A percentile compares a stretch with the other conserved stretches of the same genome.
Evolutionary conservation across 2,888 invertebrate species (phyloP).

Genomic region (Chydorus sphaericus): DNA sequence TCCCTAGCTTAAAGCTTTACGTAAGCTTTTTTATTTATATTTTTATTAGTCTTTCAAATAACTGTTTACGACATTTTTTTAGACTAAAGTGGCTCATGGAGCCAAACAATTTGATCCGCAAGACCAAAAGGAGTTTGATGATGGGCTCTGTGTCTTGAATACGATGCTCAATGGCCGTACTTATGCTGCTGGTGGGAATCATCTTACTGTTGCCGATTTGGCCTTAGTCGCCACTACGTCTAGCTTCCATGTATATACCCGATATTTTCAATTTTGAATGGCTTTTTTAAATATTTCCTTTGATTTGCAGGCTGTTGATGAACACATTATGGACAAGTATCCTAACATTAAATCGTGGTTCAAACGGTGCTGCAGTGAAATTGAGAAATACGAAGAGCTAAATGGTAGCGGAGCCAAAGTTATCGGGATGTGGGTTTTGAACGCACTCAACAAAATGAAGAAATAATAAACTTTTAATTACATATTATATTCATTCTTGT

Average conservation of each 20-base stretch:
- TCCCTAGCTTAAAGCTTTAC: constrained; percentile 50
- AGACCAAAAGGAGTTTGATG: constrained; percentile 50
- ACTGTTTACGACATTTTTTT: background rate
- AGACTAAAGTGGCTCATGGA: constrained; percentile 29
- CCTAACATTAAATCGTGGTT: constrained; percentile 38
- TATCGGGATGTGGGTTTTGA: constrained; percentile 21
- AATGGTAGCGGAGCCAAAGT: constrained; percentile 20
- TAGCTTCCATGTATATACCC: constrained; percentile 20
- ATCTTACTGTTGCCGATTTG: constrained; percentile 63
- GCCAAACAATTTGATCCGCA: constrained; percentile 39
- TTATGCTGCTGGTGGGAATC: constrained; percentile 58
- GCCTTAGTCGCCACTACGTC: constrained; percentile 41
- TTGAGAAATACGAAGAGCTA: constrained; percentile 48
- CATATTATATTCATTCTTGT: background rate
- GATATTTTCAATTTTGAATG: background rate
- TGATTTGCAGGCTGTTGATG: constrained; percentile 16
- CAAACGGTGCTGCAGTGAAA: constrained; percentile 43
- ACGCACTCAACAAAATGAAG: constrained; percentile 6
- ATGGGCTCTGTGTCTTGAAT: constrained; percentile 51
- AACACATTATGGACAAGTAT: constrained; percentile 3
- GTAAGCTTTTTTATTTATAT: too few species aligned
- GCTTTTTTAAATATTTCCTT: background rate
- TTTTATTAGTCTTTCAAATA: background rate
- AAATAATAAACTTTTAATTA: background rate
- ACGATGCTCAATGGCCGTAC: constrained; percentile 52